These are phyloP conservation scores for Astur gentilis DNA, from an alignment of 2,113 vertebrate species.

Conservation along the genomic window DNA sequence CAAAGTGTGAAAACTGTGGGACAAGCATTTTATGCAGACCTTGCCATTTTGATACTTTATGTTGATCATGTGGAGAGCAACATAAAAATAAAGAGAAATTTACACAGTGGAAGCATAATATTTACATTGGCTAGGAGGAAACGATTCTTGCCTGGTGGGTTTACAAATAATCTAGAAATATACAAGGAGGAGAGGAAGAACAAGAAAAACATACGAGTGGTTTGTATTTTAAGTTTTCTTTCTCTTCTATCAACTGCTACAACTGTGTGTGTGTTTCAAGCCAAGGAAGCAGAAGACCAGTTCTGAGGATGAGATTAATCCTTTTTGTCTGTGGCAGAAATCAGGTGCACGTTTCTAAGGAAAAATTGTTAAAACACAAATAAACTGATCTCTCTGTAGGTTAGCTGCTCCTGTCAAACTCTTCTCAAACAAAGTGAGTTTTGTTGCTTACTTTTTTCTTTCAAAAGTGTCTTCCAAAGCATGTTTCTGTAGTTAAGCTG, in stretches of 20 bases:
- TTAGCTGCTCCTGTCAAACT: neutral
- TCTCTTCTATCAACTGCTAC: accelerated
- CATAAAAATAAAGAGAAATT: neutral
- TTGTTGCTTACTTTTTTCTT: neutral
- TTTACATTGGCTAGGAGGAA: neutral
- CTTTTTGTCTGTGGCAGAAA: neutral
- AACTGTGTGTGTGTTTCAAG: neutral
- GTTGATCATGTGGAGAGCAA: neutral
- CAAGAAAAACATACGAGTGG: neutral
- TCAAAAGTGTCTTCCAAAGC: neutral
- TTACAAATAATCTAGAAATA: neutral
- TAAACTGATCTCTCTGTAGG: neutral
- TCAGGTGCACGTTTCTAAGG: accelerated
- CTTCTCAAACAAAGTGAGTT: neutral
- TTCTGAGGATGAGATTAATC: neutral
- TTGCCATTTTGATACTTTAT: neutral
- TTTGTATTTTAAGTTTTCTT: neutral
- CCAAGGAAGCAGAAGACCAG: neutral
- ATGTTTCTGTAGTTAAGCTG: neutral
- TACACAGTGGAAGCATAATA: accelerated
- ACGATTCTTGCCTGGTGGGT: neutral
- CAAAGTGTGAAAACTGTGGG: neutral
- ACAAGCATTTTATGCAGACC: neutral
- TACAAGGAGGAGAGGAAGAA: neutral
- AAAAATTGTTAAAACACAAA: neutral